phyloP scores from a whole-genome alignment of 2,113 vertebrate genomes.

The Tonatia bakeri region DNA sequence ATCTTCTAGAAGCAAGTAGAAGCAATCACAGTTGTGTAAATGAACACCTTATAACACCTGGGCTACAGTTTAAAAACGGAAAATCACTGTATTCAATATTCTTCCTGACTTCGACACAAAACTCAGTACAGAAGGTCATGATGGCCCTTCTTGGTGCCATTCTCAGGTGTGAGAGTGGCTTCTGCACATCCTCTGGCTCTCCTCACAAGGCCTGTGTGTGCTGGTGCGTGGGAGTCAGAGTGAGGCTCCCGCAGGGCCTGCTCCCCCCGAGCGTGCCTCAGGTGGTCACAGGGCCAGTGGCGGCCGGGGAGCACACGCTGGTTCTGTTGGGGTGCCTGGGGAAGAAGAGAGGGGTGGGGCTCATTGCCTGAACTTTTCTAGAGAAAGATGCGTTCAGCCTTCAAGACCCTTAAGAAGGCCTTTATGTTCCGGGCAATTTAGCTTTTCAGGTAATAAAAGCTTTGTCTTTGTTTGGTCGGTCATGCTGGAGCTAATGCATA shows the following conservation, averaged over 20 bases:
- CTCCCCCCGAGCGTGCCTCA: neutral
- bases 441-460: too few relatives aligned
- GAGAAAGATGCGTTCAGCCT: neutral
- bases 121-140: neutral
- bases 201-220: fast-evolving
- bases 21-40: neutral
- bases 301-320: fast-evolving
- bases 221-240: neutral
- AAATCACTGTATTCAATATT: neutral
- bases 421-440: neutral
- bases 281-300: neutral
- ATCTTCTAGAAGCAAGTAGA: neutral
- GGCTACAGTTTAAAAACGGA: neutral
- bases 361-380: neutral
- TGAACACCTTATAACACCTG: neutral
- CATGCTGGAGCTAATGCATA: neutral
- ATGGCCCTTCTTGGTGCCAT: neutral
- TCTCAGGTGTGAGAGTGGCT: neutral
- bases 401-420: neutral
- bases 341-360: neutral
- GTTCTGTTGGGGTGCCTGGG: neutral
- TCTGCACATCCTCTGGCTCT: too few relatives aligned
- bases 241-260: neutral
- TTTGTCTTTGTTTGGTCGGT: neutral
- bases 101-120: neutral